phyloP scores from a whole-genome alignment of 2,888 invertebrate genomes.

The Leptinotarsa rubiginosa region DNA sequence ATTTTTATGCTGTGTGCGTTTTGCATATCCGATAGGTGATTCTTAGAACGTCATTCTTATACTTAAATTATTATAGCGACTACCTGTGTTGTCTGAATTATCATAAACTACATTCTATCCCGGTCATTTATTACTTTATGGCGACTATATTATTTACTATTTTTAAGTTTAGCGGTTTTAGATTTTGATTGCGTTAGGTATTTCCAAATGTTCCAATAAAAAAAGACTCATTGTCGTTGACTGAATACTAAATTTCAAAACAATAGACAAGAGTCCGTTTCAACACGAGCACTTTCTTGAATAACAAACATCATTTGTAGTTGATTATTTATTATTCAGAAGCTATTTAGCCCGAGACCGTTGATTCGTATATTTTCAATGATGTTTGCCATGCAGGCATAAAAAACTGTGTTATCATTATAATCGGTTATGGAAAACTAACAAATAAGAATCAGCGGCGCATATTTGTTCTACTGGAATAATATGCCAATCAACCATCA shows the following conservation, averaged over 20 bases:
- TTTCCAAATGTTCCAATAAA: conserved; percentile 42
- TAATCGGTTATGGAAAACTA: conserved; percentile 26
- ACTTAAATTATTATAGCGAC: conserved; percentile 41
- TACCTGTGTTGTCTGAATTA: conserved; percentile 40
- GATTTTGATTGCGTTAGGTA: conserved; percentile 28
- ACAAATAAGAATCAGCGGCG: conserved; percentile 26
- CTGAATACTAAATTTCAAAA: conserved; percentile 52
- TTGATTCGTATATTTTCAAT: conserved; percentile 38
- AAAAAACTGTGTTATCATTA: conserved; percentile 32
- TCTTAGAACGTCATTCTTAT: conserved; percentile 55
- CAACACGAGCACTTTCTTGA: conserved; percentile 40
- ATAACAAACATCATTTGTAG: conserved; percentile 39
- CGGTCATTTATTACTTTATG: not conserved
- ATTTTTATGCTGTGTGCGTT: conserved; percentile 59
- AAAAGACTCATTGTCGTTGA: conserved; percentile 32
- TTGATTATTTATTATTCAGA: conserved; percentile 39
- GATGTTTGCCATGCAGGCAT: conserved; percentile 33
- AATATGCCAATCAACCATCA: conserved; percentile 5
- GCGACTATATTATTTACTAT: conserved; percentile 21
- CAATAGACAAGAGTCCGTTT: conserved; percentile 52
- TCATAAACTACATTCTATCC: conserved; percentile 28
- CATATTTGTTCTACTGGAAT: not conserved
- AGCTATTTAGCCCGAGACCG: conserved; percentile 35
- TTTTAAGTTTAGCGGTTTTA: conserved; percentile 8
- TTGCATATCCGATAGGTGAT: conserved; percentile 60